Base-by-base conservation (phyloP, 2,888 invertebrate species). In the Patella pellucida region DNA sequence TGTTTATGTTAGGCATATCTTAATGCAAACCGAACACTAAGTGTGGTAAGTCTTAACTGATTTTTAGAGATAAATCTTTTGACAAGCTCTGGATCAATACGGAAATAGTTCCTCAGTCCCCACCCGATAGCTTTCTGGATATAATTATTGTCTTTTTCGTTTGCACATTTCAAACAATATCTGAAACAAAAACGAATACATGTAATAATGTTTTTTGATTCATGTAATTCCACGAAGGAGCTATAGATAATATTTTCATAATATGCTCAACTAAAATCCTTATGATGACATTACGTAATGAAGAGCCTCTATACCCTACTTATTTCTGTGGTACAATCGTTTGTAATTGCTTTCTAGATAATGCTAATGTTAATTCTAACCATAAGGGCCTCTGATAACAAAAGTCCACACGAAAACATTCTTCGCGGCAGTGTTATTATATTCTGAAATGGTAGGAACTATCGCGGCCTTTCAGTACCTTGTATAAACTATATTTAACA, bases 51-150 rank as follows among this genome's bases (percentile, higher is more conserved):
- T 71, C 73, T 76, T 41, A 70, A 69, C 69, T 81, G 72, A 74
- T 84, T 78, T 16, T 77, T 69, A 19, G 69, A 69, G 19, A 82
- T 82, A 76, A 82, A 84, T 5, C 31, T 62, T 31, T 73, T 76
- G 11, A 84, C 82, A 15, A 72, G 74, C 15, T 69, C 50, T 50
- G 79, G 76, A 56, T 81, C 74, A 52, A 50, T 69, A 54, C 75
- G 72, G 71, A 68, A 72, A 41, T 81, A 78, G 11, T 80, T 69
- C n/a, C 84, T 62, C 27, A 84, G 69, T 5, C 83, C 80, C 84
- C 84, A 84, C 56, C 84, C 84, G 41, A 84, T 82, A 12, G 83
- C 81, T 72, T 84, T 84, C 77, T 77, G 76, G 62, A 84, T 84
- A 71, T 83, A 84, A 73, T 83, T 83, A 73, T 83, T 83, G 51